phyloP scores from a whole-genome alignment of 2,888 invertebrate genomes.

The Xanthostigma xanthostigma region DNA sequence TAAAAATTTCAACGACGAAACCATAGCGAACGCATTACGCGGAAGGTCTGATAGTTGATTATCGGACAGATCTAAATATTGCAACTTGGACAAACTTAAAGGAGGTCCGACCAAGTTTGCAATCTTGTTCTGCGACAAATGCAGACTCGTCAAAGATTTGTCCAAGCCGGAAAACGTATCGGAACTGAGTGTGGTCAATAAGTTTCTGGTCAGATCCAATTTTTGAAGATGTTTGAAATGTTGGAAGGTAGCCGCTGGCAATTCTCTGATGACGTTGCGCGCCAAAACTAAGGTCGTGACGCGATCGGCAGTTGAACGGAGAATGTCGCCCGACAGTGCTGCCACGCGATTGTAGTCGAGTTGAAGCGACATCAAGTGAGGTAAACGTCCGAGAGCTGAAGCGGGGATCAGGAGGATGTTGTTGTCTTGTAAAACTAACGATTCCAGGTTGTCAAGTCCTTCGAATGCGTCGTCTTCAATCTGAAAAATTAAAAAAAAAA shows the following conservation, averaged over 20 bases:
- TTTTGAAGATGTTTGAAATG: constrained; percentile 56
- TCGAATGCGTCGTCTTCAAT: constrained; percentile 81
- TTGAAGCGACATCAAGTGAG: constrained; percentile 55
- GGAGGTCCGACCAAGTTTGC: constrained; percentile 49
- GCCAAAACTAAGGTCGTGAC: constrained; percentile 61
- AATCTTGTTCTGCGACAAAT: constrained; percentile 60
- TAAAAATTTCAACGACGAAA: constrained; percentile 51
- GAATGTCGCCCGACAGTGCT: constrained; percentile 64
- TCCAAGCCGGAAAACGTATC: constrained; percentile 67
- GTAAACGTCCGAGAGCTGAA: constrained; percentile 64
- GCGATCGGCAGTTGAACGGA: constrained; percentile 55
- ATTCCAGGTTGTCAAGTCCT: constrained; percentile 60
- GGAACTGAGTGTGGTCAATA: constrained; percentile 51
- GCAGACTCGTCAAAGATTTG: constrained; percentile 51
- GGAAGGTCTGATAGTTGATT: constrained; percentile 63
- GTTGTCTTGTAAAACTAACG: constrained; percentile 69
- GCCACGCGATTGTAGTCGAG: constrained; percentile 79
- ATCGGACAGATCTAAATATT: constrained; percentile 60
- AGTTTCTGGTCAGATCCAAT: constrained; percentile 68
- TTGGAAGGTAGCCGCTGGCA: constrained; percentile 66
- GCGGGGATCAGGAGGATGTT: constrained; percentile 76
- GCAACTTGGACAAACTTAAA: constrained; percentile 44
- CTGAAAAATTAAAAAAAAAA: constrained; percentile 30
- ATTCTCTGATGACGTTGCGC: constrained; percentile 72
- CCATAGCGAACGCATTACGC: constrained; percentile 46